phyloP scores from a whole-genome alignment of 2,797 vertebrate species.

The Benthosema pterotum region DNA sequence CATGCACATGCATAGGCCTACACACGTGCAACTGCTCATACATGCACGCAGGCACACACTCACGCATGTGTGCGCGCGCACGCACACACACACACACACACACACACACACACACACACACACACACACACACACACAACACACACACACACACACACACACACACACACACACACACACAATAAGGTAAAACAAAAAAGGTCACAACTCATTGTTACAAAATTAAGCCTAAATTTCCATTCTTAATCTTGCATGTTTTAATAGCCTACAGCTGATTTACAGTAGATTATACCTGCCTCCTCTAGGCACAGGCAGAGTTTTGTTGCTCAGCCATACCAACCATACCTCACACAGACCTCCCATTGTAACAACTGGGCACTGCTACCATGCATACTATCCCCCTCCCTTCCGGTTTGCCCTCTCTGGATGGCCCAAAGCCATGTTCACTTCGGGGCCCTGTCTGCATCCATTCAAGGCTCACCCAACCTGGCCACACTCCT shows the following conservation, averaged over 20 bases:
- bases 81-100: no score
- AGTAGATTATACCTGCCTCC: not conserved
- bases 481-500: constrained; percentile 26
- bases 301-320: constrained; percentile 21
- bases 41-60: no score
- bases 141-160: no score
- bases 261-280: constrained; percentile 10
- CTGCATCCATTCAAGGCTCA: constrained; percentile 19
- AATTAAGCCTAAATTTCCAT: not conserved
- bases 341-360: constrained; percentile 29
- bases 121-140: no score
- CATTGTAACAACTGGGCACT: constrained; percentile 35
- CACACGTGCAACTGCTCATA: no score
- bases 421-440: constrained; percentile 29
- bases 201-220: not conserved
- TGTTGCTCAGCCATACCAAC: constrained; percentile 14
- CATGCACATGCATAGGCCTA: no score
- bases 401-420: constrained; percentile 9
- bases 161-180: no score
- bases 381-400: constrained; percentile 6
- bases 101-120: no score
- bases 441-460: constrained; percentile 26
- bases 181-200: not conserved
- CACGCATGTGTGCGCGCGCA: no score
- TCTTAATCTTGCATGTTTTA: not conserved